phyloP scores from a whole-genome alignment of 1,140 invertebrate genomes.

The Megathymus violae region DNA sequence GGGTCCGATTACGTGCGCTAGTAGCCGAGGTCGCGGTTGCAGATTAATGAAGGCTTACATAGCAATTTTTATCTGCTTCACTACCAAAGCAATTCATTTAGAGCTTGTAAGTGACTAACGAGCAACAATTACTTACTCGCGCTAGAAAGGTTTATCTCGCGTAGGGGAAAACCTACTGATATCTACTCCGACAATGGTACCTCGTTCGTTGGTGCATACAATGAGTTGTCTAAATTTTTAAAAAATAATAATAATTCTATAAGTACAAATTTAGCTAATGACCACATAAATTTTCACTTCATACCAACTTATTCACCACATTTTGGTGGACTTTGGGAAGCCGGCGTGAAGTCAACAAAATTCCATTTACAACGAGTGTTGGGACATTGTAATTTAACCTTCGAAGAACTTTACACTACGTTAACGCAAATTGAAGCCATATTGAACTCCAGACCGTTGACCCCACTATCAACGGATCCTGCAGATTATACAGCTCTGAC shows the following conservation, averaged over 20 bases:
- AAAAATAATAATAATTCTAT: constrained; percentile 31
- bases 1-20: too few species aligned
- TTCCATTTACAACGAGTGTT: constrained; percentile 3
- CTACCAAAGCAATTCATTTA: constrained; percentile 34
- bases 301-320: constrained; percentile 32
- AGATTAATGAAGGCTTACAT: constrained; percentile 16
- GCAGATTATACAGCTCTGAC: not conserved
- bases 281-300: constrained; percentile 44
- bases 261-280: constrained; percentile 15
- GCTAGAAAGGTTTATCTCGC: too few species aligned
- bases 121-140: constrained; percentile 28
- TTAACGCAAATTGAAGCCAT: constrained; percentile 12
- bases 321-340: constrained; percentile 10
- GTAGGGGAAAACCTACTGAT: not conserved
- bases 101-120: constrained; percentile 36
- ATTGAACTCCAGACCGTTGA: not conserved
- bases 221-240: constrained; percentile 35
- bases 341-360: not conserved
- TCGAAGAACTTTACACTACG: constrained; percentile 3
- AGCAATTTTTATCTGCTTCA: constrained; percentile 34
- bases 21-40: too few species aligned
- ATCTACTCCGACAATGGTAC: constrained; percentile 36
- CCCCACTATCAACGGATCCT: not conserved
- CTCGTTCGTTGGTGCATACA: constrained; percentile 51
- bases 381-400: not conserved